Evolutionary conservation across 2,113 vertebrate species (phyloP).

Genomic region (Paradoxurus hermaphroditus): DNA sequence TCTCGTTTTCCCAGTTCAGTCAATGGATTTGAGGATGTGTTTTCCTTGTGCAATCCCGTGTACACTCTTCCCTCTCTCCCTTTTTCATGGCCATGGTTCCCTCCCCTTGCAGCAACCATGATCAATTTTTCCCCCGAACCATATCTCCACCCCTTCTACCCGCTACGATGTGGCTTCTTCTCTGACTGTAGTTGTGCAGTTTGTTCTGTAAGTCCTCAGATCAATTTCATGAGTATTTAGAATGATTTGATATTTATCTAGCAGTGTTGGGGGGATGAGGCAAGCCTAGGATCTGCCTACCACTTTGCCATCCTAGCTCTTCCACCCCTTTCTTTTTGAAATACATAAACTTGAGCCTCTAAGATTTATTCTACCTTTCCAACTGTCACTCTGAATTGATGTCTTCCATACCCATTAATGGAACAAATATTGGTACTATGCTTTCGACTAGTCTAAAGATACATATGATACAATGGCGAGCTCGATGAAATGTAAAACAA

Average conservation of each 20-base stretch:
- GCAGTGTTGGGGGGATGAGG: neutral
- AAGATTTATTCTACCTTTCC: neutral
- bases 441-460: neutral
- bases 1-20: neutral
- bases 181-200: neutral
- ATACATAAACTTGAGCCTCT: neutral
- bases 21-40: neutral
- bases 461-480: neutral
- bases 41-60: neutral
- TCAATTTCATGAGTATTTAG: neutral
- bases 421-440: neutral
- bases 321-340: neutral
- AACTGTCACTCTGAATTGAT: neutral
- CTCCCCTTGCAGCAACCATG: neutral
- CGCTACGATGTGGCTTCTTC: neutral
- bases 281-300: neutral
- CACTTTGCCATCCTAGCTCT: neutral
- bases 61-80: neutral
- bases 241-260: neutral
- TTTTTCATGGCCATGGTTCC: neutral
- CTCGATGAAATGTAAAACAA: neutral
- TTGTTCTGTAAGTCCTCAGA: neutral
- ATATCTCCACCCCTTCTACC: neutral
- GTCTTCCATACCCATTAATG: neutral
- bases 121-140: neutral